Percentiles rank a stretch among this genome's conserved stretches.
These are phyloP conservation scores for Carcina quercana DNA, from an alignment of 2,888 invertebrate species.

Conservation along the genomic window DNA sequence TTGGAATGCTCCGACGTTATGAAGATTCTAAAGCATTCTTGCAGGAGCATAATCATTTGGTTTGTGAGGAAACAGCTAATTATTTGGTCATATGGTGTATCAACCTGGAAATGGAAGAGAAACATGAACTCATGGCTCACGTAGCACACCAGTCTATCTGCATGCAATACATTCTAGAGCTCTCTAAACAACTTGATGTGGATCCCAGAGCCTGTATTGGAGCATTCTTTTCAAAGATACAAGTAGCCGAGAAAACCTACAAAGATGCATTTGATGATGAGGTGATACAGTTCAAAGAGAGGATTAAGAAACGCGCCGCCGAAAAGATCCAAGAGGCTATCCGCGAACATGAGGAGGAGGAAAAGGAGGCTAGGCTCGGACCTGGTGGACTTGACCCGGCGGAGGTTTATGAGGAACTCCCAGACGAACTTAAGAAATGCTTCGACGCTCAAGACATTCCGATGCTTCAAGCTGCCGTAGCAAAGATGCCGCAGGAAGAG, in stretches of 20 bases:
- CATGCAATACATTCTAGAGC: constrained; percentile 98
- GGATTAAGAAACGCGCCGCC: constrained; percentile 88
- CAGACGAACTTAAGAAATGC: constrained; percentile 86
- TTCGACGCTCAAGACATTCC: constrained; percentile 91
- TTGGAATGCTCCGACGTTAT: constrained; percentile 91
- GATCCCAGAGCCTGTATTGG: constrained; percentile 94
- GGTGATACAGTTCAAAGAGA: constrained; percentile 88
- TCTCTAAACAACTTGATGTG: constrained; percentile 93
- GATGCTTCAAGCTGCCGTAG: constrained; percentile 89
- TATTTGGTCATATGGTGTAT: constrained; percentile 99
- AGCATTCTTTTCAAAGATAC: constrained; percentile 94
- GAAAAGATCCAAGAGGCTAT: constrained; percentile 91
- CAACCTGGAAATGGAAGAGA: constrained; percentile 97
- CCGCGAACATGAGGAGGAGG: constrained; percentile 90
- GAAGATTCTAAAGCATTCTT: constrained; percentile 94
- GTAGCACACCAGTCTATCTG: constrained; percentile 98
- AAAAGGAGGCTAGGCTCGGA: constrained; percentile 87
- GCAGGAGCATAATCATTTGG: constrained; percentile 84
- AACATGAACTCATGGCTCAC: constrained; percentile 94
- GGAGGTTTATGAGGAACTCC: constrained; percentile 96
- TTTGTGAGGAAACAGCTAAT: constrained; percentile 98
- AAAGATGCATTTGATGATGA: constrained; percentile 96
- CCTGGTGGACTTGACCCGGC: constrained; percentile 99
- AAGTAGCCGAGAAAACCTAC: constrained; percentile 94
- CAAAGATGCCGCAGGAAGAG: constrained; percentile 91